phyloP scores from a whole-genome alignment of 2,797 vertebrate genomes.

The Lacerta agilis region DNA sequence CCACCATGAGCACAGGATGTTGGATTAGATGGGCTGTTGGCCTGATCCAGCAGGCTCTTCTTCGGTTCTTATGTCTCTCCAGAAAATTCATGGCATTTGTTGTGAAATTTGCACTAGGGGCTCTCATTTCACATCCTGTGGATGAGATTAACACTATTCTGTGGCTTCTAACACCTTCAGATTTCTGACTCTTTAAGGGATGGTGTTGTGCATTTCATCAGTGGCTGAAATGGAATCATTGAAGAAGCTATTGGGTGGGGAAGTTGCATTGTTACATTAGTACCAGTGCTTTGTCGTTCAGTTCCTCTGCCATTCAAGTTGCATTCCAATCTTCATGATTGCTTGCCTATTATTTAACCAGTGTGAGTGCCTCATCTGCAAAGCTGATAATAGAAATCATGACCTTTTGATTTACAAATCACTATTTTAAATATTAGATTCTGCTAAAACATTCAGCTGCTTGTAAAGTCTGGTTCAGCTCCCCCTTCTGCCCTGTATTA shows the following conservation, averaged over 20 bases:
- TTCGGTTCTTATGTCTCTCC: too few relatives aligned
- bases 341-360: conserved; percentile 24
- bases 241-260: not conserved
- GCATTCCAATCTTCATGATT: not conserved
- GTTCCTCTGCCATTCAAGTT: not conserved
- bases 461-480: not conserved
- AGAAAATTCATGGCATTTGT: not conserved
- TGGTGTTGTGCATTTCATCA: not conserved
- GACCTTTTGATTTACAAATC: conserved; percentile 44
- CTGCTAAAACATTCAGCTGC: not conserved
- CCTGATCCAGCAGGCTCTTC: too few relatives aligned
- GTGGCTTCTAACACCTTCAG: not conserved
- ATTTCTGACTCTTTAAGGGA: not conserved
- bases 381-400: conserved; percentile 19
- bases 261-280: not conserved
- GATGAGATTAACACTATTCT: not conserved
- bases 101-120: not conserved
- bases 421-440: conserved; percentile 4
- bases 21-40: too few relatives aligned
- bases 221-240: not conserved
- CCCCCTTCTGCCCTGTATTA: not conserved
- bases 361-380: not conserved
- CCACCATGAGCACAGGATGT: too few relatives aligned
- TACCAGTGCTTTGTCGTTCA: too few relatives aligned
- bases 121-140: not conserved